Conservation (phyloP, 2,797 vertebrate genomes). For the Gouania willdenowi region DNA sequence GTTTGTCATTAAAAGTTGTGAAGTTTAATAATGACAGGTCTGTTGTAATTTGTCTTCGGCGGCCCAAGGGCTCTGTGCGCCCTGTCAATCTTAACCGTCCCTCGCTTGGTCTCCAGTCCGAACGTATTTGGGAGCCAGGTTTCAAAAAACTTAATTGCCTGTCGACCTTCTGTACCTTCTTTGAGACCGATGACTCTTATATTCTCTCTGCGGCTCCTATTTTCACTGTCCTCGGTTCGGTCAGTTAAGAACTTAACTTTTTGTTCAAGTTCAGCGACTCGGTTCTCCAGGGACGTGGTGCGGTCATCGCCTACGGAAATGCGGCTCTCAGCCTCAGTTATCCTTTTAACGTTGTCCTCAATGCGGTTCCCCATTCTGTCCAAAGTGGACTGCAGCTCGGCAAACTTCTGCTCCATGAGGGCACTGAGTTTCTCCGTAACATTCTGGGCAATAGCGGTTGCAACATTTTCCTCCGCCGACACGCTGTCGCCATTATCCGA, state of each 20-base stretch:
- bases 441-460: no score
- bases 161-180: background rate
- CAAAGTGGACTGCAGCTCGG: no score
- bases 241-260: background rate
- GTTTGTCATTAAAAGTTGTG: background rate
- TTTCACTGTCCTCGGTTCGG: background rate
- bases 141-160: background rate
- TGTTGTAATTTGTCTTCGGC: background rate
- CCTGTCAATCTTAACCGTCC: background rate
- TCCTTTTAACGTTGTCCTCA: no score
- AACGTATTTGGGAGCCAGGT: background rate
- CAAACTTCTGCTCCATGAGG: no score
- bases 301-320: no score
- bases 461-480: no score
- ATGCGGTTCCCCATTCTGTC: no score
- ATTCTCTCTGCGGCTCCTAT: background rate
- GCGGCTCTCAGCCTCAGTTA: no score
- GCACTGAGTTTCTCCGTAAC: no score
- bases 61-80: background rate
- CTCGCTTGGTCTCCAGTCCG: background rate
- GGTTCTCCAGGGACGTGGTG: background rate
- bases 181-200: background rate
- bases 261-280: background rate
- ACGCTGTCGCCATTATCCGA: no score
- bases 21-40: background rate